Conservation (phyloP, 2,797 vertebrate genomes). For the Falco biarmicus region DNA sequence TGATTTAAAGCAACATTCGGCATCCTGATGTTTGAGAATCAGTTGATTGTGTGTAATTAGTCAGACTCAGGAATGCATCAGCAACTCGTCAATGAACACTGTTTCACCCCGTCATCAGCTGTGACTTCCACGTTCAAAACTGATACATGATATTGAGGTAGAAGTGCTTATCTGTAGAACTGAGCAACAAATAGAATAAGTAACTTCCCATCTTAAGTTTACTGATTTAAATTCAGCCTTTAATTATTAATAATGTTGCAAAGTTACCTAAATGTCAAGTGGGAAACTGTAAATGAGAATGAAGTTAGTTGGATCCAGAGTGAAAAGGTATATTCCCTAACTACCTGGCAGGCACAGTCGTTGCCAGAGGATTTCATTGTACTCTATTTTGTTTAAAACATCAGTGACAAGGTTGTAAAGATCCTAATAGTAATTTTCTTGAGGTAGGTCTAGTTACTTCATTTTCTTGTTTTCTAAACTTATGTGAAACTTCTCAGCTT, state of each 20-base stretch:
- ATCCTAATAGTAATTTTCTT: background rate
- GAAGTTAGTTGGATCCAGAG: background rate
- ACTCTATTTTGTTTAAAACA: background rate
- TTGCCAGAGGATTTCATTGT: background rate
- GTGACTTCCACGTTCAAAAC: background rate
- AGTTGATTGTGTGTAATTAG: constrained; percentile 58
- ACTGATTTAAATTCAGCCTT: constrained; percentile 5
- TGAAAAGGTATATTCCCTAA: background rate
- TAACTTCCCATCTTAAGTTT: constrained; percentile 9
- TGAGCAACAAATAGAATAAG: constrained; percentile 21
- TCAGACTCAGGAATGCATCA: constrained; percentile 25
- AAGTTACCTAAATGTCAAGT: background rate
- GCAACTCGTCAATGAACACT: background rate
- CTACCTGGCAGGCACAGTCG: background rate
- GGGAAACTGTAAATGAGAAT: background rate
- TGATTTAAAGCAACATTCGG: constrained; percentile 42
- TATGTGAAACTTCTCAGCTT: background rate
- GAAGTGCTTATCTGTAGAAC: constrained; percentile 18
- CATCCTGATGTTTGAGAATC: constrained; percentile 39
- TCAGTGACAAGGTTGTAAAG: background rate
- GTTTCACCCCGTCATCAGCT: background rate
- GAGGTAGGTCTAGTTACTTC: background rate
- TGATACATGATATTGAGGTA: constrained; percentile 14
- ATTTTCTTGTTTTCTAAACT: background rate
- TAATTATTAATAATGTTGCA: background rate